phyloP scores from a whole-genome alignment of 2,888 invertebrate genomes.

The Paralinhomoeus sp. region DNA sequence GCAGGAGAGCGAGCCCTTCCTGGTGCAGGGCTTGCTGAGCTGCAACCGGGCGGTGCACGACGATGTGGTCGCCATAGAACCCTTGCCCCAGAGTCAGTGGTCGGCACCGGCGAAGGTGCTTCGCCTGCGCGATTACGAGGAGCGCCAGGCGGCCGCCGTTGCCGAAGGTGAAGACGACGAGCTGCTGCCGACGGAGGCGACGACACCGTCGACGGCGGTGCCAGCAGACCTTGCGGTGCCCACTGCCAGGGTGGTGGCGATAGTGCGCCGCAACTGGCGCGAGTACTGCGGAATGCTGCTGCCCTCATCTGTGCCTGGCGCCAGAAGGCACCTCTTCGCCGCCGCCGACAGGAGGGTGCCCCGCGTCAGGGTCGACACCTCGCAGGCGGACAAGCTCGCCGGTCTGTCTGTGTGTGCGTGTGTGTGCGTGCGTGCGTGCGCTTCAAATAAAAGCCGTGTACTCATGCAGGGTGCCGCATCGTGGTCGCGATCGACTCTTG shows the following conservation, averaged over 20 bases:
- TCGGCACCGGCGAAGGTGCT: constrained; percentile 51
- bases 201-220: too few relatives aligned
- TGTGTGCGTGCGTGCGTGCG: background rate
- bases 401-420: constrained; percentile 15
- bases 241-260: constrained; percentile 66
- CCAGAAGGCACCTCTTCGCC: constrained; percentile 54
- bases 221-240: constrained; percentile 31
- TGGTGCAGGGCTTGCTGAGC: constrained; percentile 39
- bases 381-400: constrained; percentile 43
- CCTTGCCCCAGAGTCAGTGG: constrained; percentile 73
- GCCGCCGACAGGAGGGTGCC: constrained; percentile 84
- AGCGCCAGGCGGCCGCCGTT: background rate
- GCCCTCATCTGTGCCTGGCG: constrained; percentile 27
- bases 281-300: constrained; percentile 90
- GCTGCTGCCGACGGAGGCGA: too few relatives aligned
- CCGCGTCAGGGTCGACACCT: constrained; percentile 76
- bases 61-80: constrained; percentile 68
- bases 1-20: constrained; percentile 32
- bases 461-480: constrained; percentile 38
- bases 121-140: constrained; percentile 4
- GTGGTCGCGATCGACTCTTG: constrained; percentile 88
- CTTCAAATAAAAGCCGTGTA: too few relatives aligned
- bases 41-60: constrained; percentile 84
- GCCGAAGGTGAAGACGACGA: constrained; percentile 1
- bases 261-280: constrained; percentile 81